Evolutionary conservation across 2,888 invertebrate genomes (phyloP).

Genomic region (Chaitophorus viminalis): DNA sequence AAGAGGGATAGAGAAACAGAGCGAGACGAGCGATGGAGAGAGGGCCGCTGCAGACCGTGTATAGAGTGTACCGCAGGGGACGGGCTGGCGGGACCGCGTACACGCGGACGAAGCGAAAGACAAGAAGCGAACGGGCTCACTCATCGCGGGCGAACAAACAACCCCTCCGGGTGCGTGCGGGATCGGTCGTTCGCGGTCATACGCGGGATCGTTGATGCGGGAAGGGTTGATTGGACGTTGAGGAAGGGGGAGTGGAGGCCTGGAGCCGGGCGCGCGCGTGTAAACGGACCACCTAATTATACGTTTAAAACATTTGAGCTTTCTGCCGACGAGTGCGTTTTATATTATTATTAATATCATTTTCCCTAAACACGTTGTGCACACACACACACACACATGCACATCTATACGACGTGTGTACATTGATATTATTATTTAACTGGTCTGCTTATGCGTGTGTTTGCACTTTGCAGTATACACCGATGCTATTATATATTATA

Average conservation of each 20-base stretch:
- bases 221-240: no score
- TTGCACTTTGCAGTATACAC: neutral
- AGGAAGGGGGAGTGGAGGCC: no score
- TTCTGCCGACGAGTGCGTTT: neutral
- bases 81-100: neutral
- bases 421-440: neutral
- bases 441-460: neutral
- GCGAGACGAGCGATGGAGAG: neutral
- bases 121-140: constrained; percentile 32
- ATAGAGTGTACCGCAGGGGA: neutral
- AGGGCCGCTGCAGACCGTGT: neutral
- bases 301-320: constrained; percentile 35
- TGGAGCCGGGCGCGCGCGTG: neutral
- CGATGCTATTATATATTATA: neutral
- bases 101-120: constrained; percentile 37
- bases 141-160: constrained; percentile 15
- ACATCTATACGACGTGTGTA: neutral
- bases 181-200: no score
- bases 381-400: neutral
- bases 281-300: constrained; percentile 50
- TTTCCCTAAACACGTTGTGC: neutral
- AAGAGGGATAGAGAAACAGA: neutral
- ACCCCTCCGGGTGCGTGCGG: constrained; percentile 7
- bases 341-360: neutral
- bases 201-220: no score